These are phyloP conservation scores for Petrocephalus sullivani DNA, from an alignment of 2,797 vertebrate species.

Conservation along the genomic window DNA sequence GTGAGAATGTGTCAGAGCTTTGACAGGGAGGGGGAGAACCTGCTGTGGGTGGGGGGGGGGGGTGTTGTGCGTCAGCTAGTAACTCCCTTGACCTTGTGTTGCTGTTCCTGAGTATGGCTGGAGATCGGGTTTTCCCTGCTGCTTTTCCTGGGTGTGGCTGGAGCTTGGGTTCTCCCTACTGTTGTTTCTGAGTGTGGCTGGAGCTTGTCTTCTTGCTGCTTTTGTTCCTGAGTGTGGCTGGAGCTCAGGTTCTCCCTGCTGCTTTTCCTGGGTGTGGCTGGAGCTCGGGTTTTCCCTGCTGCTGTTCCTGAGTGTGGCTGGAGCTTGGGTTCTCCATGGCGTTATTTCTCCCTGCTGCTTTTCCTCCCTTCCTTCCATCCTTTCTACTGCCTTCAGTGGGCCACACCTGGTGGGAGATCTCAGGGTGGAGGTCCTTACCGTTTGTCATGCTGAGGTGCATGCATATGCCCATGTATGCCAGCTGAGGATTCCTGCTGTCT, in stretches of 20 bases:
- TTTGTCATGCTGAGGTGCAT: not conserved
- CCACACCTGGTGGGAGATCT: not conserved
- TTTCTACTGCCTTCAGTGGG: not conserved
- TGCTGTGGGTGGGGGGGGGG: constrained; percentile 22
- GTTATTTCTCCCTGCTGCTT: not conserved
- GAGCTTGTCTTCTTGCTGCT: constrained; percentile 31
- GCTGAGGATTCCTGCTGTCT: not conserved
- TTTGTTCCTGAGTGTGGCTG: constrained; percentile 28
- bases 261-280: constrained; percentile 28
- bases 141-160: constrained; percentile 17
- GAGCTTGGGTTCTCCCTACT: constrained; percentile 31
- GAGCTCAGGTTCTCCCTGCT: constrained; percentile 32
- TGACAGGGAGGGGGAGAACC: constrained; percentile 8
- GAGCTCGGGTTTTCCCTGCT: constrained; percentile 33
- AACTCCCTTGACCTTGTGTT: constrained; percentile 41
- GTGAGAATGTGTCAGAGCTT: constrained; percentile 35
- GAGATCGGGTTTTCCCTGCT: constrained; percentile 28
- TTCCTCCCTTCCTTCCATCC: not conserved
- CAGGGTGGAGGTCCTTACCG: not conserved
- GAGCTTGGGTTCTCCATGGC: constrained; percentile 28
- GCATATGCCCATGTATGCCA: not conserved
- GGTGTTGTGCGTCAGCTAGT: constrained; percentile 34
- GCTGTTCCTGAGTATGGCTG: constrained; percentile 29
- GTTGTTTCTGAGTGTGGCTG: constrained; percentile 29
- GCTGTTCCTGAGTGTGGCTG: constrained; percentile 28